A percentile compares a stretch with the other conserved stretches of the same genome.
These are phyloP conservation scores for Megaceryle torquata DNA, from an alignment of 2,113 vertebrate genomes.

Conservation along the genomic window DNA sequence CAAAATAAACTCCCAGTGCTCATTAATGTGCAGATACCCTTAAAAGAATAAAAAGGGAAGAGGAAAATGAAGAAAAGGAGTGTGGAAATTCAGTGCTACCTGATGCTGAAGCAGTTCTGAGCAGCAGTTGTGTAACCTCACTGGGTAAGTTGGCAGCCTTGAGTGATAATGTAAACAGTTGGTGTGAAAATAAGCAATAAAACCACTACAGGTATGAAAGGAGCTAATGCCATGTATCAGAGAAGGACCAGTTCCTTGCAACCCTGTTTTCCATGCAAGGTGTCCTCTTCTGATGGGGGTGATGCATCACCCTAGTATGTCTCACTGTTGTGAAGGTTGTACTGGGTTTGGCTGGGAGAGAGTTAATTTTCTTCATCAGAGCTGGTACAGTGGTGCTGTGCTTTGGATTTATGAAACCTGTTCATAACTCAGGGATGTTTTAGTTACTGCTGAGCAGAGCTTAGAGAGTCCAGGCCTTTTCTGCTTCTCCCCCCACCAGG, in stretches of 20 bases:
- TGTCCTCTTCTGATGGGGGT: background rate
- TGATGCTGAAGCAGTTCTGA: fast-evolving
- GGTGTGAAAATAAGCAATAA: background rate
- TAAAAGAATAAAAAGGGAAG: background rate
- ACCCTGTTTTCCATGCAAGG: background rate
- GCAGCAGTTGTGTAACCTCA: background rate
- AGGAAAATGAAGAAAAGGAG: background rate
- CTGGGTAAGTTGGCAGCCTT: background rate
- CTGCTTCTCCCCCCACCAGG: background rate
- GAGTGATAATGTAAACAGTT: background rate
- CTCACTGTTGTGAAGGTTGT: background rate
- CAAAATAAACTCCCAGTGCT: background rate
- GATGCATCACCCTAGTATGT: background rate
- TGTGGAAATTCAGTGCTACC: background rate
- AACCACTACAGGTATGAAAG: fast-evolving
- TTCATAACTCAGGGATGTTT: background rate
- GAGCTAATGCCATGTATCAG: background rate
- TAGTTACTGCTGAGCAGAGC: fast-evolving
- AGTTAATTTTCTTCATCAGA: background rate
- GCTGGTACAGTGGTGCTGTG: background rate
- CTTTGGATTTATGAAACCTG: background rate
- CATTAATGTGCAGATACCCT: background rate
- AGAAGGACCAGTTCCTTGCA: background rate
- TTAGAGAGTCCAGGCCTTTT: background rate
- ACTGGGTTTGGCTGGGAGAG: background rate